A percentile compares a stretch with the other conserved stretches of the same genome.
phyloP scores from a whole-genome alignment of 35 echinoderm and acorn worm species.

The Patiria miniata region DNA sequence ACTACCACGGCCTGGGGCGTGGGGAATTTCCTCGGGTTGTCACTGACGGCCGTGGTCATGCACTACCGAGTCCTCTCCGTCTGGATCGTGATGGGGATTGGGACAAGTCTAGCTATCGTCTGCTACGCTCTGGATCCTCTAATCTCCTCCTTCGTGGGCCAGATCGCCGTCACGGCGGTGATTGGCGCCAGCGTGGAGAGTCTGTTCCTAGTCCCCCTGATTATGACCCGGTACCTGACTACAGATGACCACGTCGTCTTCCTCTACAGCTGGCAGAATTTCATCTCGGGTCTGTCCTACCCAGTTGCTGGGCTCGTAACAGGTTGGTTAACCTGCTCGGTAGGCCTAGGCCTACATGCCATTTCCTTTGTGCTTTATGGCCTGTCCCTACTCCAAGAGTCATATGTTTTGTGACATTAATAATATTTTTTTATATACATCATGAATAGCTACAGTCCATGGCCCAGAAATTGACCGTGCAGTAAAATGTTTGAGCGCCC shows the following conservation, averaged over 20 bases:
- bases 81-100: conserved; percentile 1
- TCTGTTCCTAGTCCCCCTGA: conserved; percentile 19
- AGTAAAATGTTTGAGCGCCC: not conserved
- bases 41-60: not conserved
- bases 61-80: not conserved
- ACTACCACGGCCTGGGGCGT: not conserved
- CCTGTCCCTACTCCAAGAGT: no score
- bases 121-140: not conserved
- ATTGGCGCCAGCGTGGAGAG: not conserved
- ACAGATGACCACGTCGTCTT: not conserved
- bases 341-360: not conserved
- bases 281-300: not conserved
- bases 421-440: no score
- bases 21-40: not conserved
- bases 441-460: not conserved
- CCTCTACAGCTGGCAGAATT: conserved; percentile 11
- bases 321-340: not conserved
- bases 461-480: not conserved
- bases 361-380: not conserved
- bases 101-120: conserved; percentile 4
- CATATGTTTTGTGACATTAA: no score
- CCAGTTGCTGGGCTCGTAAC: not conserved
- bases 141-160: not conserved
- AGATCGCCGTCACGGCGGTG: not conserved
- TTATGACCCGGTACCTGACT: conserved; percentile 23